Evolutionary conservation across 2,888 invertebrate species (phyloP).

Genomic region (Melitaea athalia): DNA sequence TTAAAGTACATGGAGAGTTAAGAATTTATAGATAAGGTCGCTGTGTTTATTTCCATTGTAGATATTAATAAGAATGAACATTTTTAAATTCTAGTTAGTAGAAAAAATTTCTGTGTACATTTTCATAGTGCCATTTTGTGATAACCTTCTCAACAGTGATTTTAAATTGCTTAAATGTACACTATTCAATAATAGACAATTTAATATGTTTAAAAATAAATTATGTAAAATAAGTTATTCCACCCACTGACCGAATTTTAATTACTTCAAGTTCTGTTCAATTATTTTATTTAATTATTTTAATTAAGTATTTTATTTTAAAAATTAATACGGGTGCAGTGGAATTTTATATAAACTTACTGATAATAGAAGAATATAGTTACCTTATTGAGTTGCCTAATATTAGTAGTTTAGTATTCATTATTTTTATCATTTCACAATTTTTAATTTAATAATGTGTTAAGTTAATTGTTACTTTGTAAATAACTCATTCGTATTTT

Average conservation of each 20-base stretch:
- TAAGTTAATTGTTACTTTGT: background rate
- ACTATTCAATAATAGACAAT: background rate
- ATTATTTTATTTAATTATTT: background rate
- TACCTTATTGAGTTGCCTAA: background rate
- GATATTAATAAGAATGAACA: background rate
- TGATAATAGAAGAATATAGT: background rate
- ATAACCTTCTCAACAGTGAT: slow-evolving; percentile 24
- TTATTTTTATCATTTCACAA: background rate
- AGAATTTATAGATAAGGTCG: background rate
- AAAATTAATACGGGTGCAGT: background rate
- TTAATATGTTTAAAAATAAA: background rate
- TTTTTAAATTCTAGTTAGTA: background rate
- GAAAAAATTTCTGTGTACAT: background rate
- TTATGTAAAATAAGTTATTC: background rate
- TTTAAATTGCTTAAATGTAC: slow-evolving; percentile 4
- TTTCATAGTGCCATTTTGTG: slow-evolving; percentile 35
- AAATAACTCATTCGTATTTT: background rate
- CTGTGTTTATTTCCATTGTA: background rate
- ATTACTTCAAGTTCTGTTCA: background rate
- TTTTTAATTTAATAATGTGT: background rate
- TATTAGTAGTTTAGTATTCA: too few species aligned
- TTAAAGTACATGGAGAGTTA: background rate
- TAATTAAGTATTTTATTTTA: background rate
- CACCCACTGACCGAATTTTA: background rate
- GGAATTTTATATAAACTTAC: background rate